These are phyloP conservation scores for Australoheros scitulus DNA, from an alignment of 2,113 vertebrate genomes.

Conservation along the genomic window DNA sequence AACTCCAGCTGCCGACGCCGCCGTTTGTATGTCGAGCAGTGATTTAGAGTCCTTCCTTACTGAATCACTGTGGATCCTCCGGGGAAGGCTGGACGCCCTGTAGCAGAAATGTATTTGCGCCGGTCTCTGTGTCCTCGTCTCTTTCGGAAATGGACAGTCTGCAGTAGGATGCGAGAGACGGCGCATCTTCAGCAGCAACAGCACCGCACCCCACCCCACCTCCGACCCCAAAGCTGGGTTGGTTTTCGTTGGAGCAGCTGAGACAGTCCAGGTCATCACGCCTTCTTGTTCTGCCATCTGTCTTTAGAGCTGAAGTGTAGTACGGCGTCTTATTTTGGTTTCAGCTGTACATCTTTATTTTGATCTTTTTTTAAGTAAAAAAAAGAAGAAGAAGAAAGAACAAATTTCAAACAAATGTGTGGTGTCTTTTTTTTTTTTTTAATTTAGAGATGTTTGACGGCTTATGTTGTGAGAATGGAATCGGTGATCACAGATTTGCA, in stretches of 20 bases:
- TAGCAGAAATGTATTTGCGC: constrained; percentile 55
- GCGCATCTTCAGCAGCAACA: constrained; percentile 21
- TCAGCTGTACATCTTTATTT: constrained; percentile 81
- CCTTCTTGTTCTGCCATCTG: constrained; percentile 57
- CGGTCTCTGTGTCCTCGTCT: constrained; percentile 23
- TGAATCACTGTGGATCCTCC: constrained; percentile 77
- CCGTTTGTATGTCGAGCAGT: constrained; percentile 53
- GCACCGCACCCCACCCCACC: background rate
- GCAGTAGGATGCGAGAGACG: constrained; percentile 17
- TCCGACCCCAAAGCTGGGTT: background rate
- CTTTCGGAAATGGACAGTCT: constrained; percentile 46
- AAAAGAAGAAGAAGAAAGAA: constrained; percentile 64
- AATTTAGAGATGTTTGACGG: background rate
- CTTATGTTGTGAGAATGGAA: background rate
- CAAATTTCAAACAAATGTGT: constrained; percentile 57
- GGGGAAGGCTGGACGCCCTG: constrained; percentile 59
- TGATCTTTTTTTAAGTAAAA: constrained; percentile 81
- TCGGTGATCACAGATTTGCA: background rate
- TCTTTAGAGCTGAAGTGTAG: constrained; percentile 70
- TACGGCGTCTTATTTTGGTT: constrained; percentile 69
- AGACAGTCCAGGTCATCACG: constrained; percentile 44
- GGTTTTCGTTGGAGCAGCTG: constrained; percentile 14
- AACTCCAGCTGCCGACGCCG: background rate
- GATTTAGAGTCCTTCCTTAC: constrained; percentile 55
- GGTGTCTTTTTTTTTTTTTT: constrained; percentile 54